Evolutionary conservation across 2,888 invertebrate species (phyloP), one percentile per base, ranked within the genome.

Genomic region (Lasioglossum figueresi): DNA sequence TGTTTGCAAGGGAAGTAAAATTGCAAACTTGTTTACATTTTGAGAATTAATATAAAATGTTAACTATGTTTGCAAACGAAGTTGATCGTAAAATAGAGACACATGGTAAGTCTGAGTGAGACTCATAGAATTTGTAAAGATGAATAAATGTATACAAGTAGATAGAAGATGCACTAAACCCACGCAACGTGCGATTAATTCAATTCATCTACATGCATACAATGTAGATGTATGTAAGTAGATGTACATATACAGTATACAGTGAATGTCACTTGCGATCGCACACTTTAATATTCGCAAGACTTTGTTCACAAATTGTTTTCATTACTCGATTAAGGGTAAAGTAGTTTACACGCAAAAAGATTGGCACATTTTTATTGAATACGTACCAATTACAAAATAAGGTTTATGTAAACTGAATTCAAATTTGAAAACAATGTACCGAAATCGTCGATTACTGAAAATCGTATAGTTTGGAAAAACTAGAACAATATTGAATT

Each of bases 121-220:
- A 31, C 37, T 75, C 27, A 2, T 37, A 27, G 6, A 45, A 40
- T 43, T 63, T 37, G 40, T n/a, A 70, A 37, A 40, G n/a, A 43
- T 43, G 76, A 43, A 76, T 23, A 14, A 43, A 40, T 16, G 19
- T 5, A 40, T 31, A 14, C 0, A 52, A 85, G 27, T 34, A 45
- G 34, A 66, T 19, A 37, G 34, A 43, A 52, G 59, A 45, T 70
- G 31, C 75, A 70, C 52, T 76, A 75, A 80, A 37, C 80, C 68
- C 43, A 56, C 56, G 68, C 68, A 70, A 37, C 4, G 34, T 63
- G 31, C 31, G 31, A 63, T 31, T 63, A 63, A 63, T 31, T 31
- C 63, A 16, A 12, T 31, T 6, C 31, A 31, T 63, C 63, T 63
- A 63, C 16, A 5, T 2, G 19, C 31, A 63, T 63, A 63, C 31